phyloP scores from a whole-genome alignment of 2,797 vertebrate genomes.

The Periophthalmus magnuspinnatus region DNA sequence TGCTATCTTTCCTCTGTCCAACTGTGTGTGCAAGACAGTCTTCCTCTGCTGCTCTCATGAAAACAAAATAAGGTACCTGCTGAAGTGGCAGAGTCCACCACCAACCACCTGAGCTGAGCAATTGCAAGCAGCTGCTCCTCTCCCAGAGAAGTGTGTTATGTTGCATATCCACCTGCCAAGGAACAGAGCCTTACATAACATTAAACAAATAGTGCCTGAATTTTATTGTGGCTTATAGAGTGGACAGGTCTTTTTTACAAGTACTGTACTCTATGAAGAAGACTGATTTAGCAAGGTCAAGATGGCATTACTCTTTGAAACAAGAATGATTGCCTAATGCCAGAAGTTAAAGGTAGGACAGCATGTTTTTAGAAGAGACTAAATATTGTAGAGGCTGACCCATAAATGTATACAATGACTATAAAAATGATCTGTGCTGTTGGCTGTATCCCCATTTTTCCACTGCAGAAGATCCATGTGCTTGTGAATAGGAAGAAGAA shows the following conservation, averaged over 20 bases:
- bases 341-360: slow-evolving; percentile 2
- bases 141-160: slow-evolving; percentile 41
- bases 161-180: slow-evolving; percentile 47
- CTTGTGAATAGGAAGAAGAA: slow-evolving; percentile 37
- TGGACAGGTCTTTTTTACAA: background rate
- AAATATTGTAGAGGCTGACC: slow-evolving; percentile 46
- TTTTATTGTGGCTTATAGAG: slow-evolving; percentile 7
- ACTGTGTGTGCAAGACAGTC: slow-evolving; percentile 10
- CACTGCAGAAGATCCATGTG: slow-evolving; percentile 41
- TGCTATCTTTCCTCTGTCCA: slow-evolving; percentile 18
- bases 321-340: background rate
- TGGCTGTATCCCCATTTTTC: slow-evolving; percentile 40
- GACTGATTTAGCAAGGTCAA: background rate
- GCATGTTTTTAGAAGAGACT: slow-evolving; percentile 18
- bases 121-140: slow-evolving; percentile 43
- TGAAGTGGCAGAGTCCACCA: slow-evolving; percentile 65
- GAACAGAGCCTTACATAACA: slow-evolving; percentile 31
- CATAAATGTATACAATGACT: slow-evolving; percentile 44
- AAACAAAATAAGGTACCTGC: slow-evolving; percentile 34
- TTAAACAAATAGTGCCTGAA: background rate
- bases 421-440: slow-evolving; percentile 23
- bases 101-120: slow-evolving; percentile 47
- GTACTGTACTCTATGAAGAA: background rate
- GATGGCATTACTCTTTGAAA: slow-evolving; percentile 10
- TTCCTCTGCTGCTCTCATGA: slow-evolving; percentile 34